Conservation (phyloP, 1,140 invertebrate genomes). For the Bombus cullumanus region DNA sequence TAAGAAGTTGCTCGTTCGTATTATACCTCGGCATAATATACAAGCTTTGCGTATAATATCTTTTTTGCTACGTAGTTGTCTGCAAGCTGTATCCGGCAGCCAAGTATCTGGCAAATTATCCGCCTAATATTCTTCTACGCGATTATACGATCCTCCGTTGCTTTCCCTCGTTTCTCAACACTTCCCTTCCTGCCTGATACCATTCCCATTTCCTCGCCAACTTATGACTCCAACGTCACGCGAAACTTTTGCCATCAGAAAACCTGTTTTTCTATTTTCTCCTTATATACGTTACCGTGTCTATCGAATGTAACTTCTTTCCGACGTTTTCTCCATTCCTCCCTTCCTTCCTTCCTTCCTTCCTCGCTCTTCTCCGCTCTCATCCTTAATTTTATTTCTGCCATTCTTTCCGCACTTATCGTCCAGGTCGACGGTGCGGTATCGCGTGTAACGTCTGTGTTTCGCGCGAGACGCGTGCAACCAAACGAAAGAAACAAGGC, state of each 20-base stretch:
- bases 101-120: conserved; percentile 30
- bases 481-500: no score
- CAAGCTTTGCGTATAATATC: conserved; percentile 8
- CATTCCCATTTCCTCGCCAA: conserved; percentile 2
- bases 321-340: not conserved
- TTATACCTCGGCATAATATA: not conserved
- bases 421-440: not conserved
- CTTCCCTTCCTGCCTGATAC: not conserved
- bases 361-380: no score
- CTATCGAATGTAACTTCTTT: not conserved
- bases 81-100: not conserved
- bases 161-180: not conserved
- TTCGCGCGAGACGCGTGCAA: no score
- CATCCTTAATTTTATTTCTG: not conserved
- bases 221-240: conserved; percentile 7
- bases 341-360: no score
- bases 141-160: not conserved
- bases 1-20: not conserved
- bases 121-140: conserved; percentile 11
- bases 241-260: not conserved
- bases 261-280: not conserved
- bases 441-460: no score
- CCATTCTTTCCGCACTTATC: not conserved
- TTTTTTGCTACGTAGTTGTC: not conserved
- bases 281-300: not conserved